Conservation (phyloP, 2,113 vertebrate genomes). For the Hystrix cristata region DNA sequence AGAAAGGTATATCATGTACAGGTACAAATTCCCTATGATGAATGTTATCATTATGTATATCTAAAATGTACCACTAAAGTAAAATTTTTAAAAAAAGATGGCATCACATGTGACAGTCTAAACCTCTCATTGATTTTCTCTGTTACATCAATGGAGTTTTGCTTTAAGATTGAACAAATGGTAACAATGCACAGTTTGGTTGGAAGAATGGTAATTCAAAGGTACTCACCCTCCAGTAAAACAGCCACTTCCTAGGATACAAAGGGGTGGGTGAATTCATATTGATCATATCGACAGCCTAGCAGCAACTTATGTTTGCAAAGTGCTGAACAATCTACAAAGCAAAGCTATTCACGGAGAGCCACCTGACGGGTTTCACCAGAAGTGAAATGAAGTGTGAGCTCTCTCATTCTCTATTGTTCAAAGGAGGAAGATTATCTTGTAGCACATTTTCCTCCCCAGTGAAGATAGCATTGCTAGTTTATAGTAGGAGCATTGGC, state of each 20-base stretch:
- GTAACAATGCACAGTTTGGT: not conserved
- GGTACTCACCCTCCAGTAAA: not conserved
- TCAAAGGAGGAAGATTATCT: constrained; percentile 59
- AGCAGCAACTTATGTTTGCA: not conserved
- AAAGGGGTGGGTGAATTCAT: not conserved
- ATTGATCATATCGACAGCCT: not conserved
- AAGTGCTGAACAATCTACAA: constrained; percentile 65
- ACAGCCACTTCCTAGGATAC: not conserved
- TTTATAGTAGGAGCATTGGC: constrained; percentile 16
- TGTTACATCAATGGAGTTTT: constrained; percentile 18
- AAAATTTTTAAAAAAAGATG: not conserved
- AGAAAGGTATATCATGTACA: too few relatives aligned
- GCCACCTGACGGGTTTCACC: constrained; percentile 60
- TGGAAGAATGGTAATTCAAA: not conserved
- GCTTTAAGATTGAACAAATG: not conserved
- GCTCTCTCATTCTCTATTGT: constrained; percentile 30
- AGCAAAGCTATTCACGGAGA: constrained; percentile 49
- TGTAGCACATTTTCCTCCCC: constrained; percentile 44
- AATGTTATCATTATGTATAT: too few relatives aligned
- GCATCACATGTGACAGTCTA: not conserved
- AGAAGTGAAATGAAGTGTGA: not conserved
- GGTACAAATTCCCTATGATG: too few relatives aligned
- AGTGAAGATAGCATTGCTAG: constrained; percentile 48
- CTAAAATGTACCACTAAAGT: too few relatives aligned
- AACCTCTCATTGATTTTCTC: not conserved